These are phyloP conservation scores for Eubasilissa splendida DNA, from an alignment of 2,888 invertebrate species.

Conservation along the genomic window DNA sequence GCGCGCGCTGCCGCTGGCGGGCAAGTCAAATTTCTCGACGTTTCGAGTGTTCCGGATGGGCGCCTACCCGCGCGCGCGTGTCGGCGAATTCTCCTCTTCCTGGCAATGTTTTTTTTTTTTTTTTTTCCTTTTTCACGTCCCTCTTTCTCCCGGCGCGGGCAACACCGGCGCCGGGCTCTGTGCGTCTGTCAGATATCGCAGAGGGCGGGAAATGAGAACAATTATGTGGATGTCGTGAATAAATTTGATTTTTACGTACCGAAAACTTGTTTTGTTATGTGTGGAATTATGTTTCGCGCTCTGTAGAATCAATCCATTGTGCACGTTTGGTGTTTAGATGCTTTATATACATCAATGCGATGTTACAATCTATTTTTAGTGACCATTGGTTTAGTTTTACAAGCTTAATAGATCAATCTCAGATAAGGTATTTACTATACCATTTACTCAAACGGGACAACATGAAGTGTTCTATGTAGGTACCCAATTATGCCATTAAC, in stretches of 20 bases:
- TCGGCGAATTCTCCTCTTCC: background rate
- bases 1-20: constrained; percentile 44
- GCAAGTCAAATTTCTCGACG: constrained; percentile 45
- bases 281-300: no score
- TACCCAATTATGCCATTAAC: no score
- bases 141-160: background rate
- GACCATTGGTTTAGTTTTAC: no score
- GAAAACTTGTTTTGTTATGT: no score
- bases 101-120: constrained; percentile 4
- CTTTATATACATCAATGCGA: no score
- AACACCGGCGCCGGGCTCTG: constrained; percentile 13
- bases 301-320: no score
- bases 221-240: constrained; percentile 13
- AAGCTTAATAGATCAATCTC: no score
- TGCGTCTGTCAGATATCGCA: constrained; percentile 4
- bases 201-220: background rate
- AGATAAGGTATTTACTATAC: no score
- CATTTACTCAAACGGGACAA: no score
- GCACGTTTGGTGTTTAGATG: no score
- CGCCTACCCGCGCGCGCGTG: background rate
- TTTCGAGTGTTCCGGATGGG: background rate
- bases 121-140: background rate
- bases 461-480: no score
- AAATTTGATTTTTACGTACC: background rate
- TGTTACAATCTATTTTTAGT: no score